Evolutionary conservation across 2,888 invertebrate genomes (phyloP).

Genomic region (Pyrocoelia pectoralis): DNA sequence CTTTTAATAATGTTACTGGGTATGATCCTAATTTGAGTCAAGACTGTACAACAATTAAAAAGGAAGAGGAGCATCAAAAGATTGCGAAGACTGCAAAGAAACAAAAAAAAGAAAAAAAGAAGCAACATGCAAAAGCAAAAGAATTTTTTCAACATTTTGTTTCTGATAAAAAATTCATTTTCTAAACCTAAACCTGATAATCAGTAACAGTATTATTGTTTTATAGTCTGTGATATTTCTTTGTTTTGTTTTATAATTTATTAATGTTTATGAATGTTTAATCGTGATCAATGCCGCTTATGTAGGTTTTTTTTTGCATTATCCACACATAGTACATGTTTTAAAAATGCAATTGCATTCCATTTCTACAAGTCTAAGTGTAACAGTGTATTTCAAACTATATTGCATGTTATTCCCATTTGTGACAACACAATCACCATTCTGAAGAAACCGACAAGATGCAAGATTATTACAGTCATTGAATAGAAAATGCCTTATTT

Average conservation of each 20-base stretch:
- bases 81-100: conserved; percentile 2
- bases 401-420: conserved; percentile 3
- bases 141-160: conserved; percentile 8
- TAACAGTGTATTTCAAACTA: background rate
- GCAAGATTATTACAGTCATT: background rate
- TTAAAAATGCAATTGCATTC: conserved; percentile 4
- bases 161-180: conserved; percentile 8
- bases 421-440: background rate
- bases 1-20: conserved; percentile 40
- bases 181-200: background rate
- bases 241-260: background rate
- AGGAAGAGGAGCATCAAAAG: background rate
- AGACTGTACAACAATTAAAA: background rate
- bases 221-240: conserved; percentile 6
- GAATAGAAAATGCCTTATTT: background rate
- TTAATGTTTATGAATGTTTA: conserved; percentile 4
- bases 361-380: background rate
- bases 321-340: background rate
- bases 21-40: background rate
- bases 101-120: conserved; percentile 11
- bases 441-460: conserved; percentile 5
- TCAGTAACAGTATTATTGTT: conserved; percentile 10
- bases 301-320: background rate
- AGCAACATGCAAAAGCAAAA: background rate
- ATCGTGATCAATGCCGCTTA: background rate